Conservation (phyloP, 2,113 vertebrate species). For the Cebus imitator region DNA sequence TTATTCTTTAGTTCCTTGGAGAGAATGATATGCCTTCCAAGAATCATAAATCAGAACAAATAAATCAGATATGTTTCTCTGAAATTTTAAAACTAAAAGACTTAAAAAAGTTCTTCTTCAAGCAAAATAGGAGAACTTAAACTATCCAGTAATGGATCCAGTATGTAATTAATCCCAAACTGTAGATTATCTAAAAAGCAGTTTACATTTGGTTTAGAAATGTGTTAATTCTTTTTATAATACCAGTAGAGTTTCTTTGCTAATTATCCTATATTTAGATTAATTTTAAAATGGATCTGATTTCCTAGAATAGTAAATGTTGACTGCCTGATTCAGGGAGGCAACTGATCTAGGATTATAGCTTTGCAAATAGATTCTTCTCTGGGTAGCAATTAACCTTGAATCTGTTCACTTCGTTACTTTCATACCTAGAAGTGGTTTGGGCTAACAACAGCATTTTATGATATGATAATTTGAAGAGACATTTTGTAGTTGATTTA, state of each 20-base stretch:
- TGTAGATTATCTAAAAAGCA: background rate
- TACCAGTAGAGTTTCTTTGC: background rate
- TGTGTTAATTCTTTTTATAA: conserved; percentile 16
- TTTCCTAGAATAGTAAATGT: conserved; percentile 35
- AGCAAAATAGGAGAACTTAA: conserved; percentile 37
- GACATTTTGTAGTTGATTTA: conserved; percentile 6
- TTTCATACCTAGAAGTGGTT: background rate
- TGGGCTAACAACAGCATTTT: conserved; percentile 10
- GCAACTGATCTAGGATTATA: conserved; percentile 13
- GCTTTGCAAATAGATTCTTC: conserved; percentile 29
- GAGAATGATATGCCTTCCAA: background rate
- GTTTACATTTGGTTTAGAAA: conserved; percentile 38
- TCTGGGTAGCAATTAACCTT: conserved; percentile 3
- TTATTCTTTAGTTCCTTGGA: conserved; percentile 18
- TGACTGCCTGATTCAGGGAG: background rate
- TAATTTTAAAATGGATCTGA: conserved; percentile 29
- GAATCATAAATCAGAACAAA: background rate
- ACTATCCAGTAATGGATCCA: background rate
- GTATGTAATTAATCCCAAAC: conserved; percentile 13
- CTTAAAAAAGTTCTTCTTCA: background rate
- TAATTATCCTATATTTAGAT: conserved; percentile 19
- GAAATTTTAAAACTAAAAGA: conserved; percentile 27
- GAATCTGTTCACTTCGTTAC: background rate
- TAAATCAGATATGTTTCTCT: background rate
- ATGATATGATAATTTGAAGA: conserved; percentile 21